These are phyloP conservation scores for Xiphorhynchus elegans DNA, from an alignment of 2,113 vertebrate species.

Conservation along the genomic window DNA sequence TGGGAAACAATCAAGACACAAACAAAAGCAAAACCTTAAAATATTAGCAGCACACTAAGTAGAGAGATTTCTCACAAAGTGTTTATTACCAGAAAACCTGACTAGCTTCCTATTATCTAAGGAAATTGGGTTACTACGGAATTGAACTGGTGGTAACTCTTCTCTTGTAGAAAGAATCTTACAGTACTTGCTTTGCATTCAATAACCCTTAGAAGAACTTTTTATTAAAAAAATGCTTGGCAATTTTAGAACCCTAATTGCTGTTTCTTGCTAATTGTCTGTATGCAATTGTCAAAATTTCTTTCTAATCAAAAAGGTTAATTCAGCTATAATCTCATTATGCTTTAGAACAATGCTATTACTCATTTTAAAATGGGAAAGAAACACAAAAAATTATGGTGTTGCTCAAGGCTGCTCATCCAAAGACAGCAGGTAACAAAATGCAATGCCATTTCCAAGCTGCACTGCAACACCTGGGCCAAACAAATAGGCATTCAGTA, in stretches of 20 bases:
- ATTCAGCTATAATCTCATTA: neutral
- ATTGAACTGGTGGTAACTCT: neutral
- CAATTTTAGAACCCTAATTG: neutral
- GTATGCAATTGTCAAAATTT: neutral
- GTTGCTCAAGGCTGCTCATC: constrained; percentile 22
- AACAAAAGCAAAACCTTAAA: neutral
- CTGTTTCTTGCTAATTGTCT: neutral
- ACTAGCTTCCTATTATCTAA: neutral
- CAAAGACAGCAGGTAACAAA: constrained; percentile 8
- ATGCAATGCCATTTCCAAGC: constrained; percentile 20
- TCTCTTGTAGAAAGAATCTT: neutral
- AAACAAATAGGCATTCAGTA: neutral
- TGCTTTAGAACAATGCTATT: neutral
- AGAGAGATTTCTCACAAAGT: neutral
- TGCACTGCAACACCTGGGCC: neutral
- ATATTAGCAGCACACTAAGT: neutral
- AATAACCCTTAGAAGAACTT: neutral
- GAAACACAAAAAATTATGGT: neutral
- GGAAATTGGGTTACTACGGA: neutral
- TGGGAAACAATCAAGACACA: constrained; percentile 13
- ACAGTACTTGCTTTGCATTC: neutral
- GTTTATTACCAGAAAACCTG: neutral
- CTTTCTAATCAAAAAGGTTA: neutral
- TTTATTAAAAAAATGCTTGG: neutral
- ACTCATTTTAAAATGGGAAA: neutral